Evolutionary conservation across 2,797 vertebrate genomes (phyloP).

Genomic region (Siniperca scherzeri): DNA sequence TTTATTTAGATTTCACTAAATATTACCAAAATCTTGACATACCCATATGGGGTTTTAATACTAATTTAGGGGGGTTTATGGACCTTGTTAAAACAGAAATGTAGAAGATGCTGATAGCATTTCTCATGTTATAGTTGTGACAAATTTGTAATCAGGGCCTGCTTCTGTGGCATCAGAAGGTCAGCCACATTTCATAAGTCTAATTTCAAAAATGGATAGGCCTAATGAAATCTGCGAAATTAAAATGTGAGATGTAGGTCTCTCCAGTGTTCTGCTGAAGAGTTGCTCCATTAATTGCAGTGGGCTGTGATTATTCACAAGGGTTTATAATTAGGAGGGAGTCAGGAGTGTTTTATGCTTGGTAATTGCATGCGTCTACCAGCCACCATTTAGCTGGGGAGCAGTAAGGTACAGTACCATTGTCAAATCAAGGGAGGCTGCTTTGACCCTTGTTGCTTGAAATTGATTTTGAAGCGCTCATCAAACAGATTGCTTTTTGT

Average conservation of each 20-base stretch:
- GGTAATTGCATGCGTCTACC: constrained; percentile 76
- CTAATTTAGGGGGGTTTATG: background rate
- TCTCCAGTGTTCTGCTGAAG: constrained; percentile 65
- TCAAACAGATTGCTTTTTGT: constrained; percentile 75
- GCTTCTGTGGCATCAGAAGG: constrained; percentile 44
- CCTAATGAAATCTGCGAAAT: constrained; percentile 71
- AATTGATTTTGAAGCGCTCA: constrained; percentile 79
- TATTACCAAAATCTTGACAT: background rate
- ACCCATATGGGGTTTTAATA: background rate
- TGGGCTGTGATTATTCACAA: constrained; percentile 82
- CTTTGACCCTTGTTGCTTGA: constrained; percentile 73
- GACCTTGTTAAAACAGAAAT: constrained; percentile 28
- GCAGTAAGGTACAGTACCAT: constrained; percentile 60
- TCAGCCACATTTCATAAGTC: constrained; percentile 64
- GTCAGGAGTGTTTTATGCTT: constrained; percentile 78
- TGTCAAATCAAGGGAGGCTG: constrained; percentile 69
- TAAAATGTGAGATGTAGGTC: constrained; percentile 65
- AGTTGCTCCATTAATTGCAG: constrained; percentile 81
- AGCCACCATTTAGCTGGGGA: constrained; percentile 54
- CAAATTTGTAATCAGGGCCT: constrained; percentile 43
- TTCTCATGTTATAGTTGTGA: constrained; percentile 14
- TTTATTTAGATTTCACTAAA: background rate
- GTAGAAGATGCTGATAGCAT: constrained; percentile 24
- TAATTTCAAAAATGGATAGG: constrained; percentile 67
- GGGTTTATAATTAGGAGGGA: constrained; percentile 83